Evolutionary conservation across 2,797 vertebrate genomes (phyloP), one percentile per base, ranked within the genome.

Genomic region (Crenuchus spilurus): DNA sequence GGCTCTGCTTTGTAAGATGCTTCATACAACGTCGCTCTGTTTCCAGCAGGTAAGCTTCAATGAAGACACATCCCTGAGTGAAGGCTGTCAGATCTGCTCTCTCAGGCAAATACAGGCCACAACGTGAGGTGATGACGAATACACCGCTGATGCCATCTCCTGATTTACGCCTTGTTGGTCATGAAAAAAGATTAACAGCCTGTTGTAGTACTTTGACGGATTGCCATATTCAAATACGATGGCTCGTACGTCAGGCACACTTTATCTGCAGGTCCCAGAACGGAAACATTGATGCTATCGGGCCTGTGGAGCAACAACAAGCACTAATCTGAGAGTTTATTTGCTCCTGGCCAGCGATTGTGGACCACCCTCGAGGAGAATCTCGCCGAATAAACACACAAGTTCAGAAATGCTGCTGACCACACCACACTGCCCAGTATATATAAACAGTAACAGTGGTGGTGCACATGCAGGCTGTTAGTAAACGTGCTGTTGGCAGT

Each of bases 361-460:
- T 20, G 35, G 73, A 78, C 79, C 82, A 83, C 73, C 84, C 84
- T 80, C 20, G 26, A 75, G 71, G 77, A 77, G 72, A 72, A 22
- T 52, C 55, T 78, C 42, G 48, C 22, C 42, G 70, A 48, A 64
- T 46, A 82, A 66, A 73, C 74, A 66, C 6, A 35, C 26, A 20
- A n/a, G 4, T 20, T 20, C 20, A 22, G 37, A 54, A 18, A 28
- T 39, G 57, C 63, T 61, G 62, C 61, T 66, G 54, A 41, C 54
- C 72, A 51, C 67, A 37, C 57, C 33, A 48, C 67, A 11, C 64
- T 20, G 65, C 20, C 18, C 37, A 28, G 28, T 55, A n/a, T 13
- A 30, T 8, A 37, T 70, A 63, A 63, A 70, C 65, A 70, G 48
- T 28, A 41, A 20, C 28, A 14, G 60, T 42, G 60, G 37, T 14